Conservation (phyloP, 2,113 vertebrate species). For the Pomatorhinus ruficollis region DNA sequence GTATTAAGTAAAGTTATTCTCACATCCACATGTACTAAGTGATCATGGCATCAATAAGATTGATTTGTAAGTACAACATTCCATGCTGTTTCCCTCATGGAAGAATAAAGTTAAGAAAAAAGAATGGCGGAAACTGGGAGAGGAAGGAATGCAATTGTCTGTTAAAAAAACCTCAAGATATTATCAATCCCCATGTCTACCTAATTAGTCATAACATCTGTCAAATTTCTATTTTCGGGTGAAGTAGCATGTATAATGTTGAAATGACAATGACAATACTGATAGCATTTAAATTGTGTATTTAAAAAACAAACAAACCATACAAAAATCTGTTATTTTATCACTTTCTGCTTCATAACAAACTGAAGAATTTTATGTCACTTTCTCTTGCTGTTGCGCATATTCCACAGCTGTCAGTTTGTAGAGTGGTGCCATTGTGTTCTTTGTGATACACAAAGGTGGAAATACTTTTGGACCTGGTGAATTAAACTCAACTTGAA, state of each 20-base stretch:
- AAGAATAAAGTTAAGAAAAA: background rate
- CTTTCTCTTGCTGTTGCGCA: background rate
- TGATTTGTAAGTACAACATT: background rate
- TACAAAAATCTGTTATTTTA: background rate
- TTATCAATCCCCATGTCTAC: background rate
- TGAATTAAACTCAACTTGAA: constrained; percentile 39
- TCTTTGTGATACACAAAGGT: background rate
- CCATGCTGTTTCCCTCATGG: background rate
- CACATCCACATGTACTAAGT: background rate
- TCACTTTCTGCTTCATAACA: background rate
- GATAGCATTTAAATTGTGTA: background rate
- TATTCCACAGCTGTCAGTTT: background rate
- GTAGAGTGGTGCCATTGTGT: background rate
- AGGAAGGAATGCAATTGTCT: background rate
- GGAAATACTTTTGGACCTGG: constrained; percentile 5
- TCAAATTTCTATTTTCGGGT: background rate
- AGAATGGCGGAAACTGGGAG: background rate
- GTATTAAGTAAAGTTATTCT: background rate
- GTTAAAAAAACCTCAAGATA: background rate
- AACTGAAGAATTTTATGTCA: background rate
- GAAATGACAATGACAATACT: background rate
- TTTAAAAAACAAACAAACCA: background rate
- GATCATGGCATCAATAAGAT: background rate
- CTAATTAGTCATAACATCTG: constrained; percentile 21
- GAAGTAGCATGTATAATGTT: background rate